Evolutionary conservation across 2,888 invertebrate species (phyloP).

Genomic region (Sialis lutaria): DNA sequence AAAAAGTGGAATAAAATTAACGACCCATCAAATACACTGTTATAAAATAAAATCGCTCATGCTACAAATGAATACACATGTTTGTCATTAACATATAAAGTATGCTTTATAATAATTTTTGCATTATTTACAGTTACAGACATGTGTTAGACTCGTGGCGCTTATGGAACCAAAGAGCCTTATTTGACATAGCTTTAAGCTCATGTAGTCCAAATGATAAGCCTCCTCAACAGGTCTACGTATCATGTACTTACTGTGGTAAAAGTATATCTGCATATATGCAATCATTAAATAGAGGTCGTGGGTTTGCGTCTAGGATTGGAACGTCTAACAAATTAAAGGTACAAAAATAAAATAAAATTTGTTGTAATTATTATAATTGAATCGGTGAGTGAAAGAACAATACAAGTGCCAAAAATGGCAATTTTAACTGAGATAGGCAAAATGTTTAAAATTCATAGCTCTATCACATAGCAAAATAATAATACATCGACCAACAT

Average conservation of each 20-base stretch:
- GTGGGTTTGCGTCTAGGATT: constrained; percentile 37
- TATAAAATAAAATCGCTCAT: not conserved
- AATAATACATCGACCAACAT: no score
- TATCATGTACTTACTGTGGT: constrained; percentile 89
- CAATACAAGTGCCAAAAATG: no score
- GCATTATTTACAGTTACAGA: constrained; percentile 49
- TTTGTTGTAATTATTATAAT: not conserved
- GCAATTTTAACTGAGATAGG: no score
- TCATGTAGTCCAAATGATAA: constrained; percentile 35
- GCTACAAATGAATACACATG: not conserved
- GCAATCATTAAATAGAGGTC: constrained; percentile 43
- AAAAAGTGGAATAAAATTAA: no score
- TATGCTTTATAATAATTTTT: not conserved
- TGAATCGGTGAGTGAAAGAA: no score
- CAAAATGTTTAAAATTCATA: no score
- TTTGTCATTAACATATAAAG: not conserved
- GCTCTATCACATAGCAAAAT: no score
- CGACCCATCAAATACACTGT: not conserved
- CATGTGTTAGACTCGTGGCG: constrained; percentile 76
- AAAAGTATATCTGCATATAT: constrained; percentile 73
- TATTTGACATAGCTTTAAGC: constrained; percentile 69
- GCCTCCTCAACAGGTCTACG: constrained; percentile 48
- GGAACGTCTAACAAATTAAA: constrained; percentile 57
- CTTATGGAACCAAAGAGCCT: constrained; percentile 76
- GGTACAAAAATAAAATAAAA: constrained; percentile 22